These are phyloP conservation scores for Hirtodrosophila trivittata DNA, from an alignment of 2,888 invertebrate species.

Conservation along the genomic window DNA sequence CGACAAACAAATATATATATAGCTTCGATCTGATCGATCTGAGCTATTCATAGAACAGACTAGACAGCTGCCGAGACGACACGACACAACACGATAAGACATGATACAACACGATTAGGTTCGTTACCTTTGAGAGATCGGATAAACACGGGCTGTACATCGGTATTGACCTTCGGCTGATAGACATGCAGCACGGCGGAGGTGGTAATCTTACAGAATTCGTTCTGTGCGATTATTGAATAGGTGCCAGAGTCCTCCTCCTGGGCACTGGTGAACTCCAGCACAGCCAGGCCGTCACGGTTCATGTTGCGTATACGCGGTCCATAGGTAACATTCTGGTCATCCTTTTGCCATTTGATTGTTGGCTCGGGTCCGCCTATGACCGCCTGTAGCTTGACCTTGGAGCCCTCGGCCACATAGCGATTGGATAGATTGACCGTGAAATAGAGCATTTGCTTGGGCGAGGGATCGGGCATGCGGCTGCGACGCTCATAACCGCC, in stretches of 20 bases:
- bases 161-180: conserved; percentile 84
- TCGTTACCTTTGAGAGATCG: conserved; percentile 88
- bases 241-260: conserved; percentile 91
- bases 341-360: conserved; percentile 91
- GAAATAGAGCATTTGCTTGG: conserved; percentile 84
- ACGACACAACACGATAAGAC: neutral
- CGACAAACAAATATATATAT: conserved; percentile 34
- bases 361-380: conserved; percentile 89
- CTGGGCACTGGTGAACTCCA: conserved; percentile 89
- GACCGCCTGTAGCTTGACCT: conserved; percentile 91
- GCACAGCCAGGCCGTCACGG: conserved; percentile 88
- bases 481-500: conserved; percentile 86
- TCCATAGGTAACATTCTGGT: conserved; percentile 83
- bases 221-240: conserved; percentile 90
- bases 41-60: conserved; percentile 49
- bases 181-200: conserved; percentile 90
- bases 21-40: conserved; percentile 26
- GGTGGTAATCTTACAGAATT: conserved; percentile 88
- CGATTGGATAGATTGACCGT: conserved; percentile 82
- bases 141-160: conserved; percentile 90
- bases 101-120: conserved; percentile 5
- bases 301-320: conserved; percentile 82
- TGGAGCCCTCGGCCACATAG: conserved; percentile 86
- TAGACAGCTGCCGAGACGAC: conserved; percentile 12
- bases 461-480: conserved; percentile 82